Evolutionary conservation across 2,113 vertebrate species (phyloP).

Genomic region (Lophochroa leadbeateri): DNA sequence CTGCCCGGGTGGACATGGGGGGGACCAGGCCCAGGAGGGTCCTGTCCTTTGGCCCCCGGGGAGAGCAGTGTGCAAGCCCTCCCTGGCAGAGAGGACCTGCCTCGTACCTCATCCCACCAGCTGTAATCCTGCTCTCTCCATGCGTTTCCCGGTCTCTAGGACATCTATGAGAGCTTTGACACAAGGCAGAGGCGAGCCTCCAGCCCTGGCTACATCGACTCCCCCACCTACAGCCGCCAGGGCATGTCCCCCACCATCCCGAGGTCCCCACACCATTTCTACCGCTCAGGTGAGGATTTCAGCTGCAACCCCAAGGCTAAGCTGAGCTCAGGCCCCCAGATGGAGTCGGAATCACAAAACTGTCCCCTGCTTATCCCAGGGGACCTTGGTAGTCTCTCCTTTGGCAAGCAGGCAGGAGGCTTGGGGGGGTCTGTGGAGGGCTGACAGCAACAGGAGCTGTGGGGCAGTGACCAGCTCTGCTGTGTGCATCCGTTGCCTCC

Average conservation of each 20-base stretch:
- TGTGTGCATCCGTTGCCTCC: neutral
- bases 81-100: neutral
- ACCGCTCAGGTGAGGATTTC: constrained; percentile 86
- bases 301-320: neutral
- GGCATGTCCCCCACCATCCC: constrained; percentile 93
- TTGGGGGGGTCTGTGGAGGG: accelerated
- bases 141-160: constrained; percentile 68
- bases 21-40: neutral
- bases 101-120: accelerated
- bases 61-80: neutral
- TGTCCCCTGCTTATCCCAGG: neutral
- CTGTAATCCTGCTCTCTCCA: neutral
- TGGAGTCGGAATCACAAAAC: neutral
- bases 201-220: constrained; percentile 94
- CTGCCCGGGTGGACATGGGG: neutral
- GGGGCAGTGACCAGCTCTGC: neutral
- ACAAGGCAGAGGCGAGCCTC: constrained; percentile 88
- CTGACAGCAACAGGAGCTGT: neutral
- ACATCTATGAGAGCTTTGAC: constrained; percentile 91
- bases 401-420: neutral
- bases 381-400: neutral
- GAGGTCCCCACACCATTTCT: constrained; percentile 91
- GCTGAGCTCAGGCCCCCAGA: neutral
- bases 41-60: accelerated
- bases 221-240: constrained; percentile 88